Evolutionary conservation across 2,888 invertebrate species (phyloP).

Genomic region (Oegoconia quadripuncta): DNA sequence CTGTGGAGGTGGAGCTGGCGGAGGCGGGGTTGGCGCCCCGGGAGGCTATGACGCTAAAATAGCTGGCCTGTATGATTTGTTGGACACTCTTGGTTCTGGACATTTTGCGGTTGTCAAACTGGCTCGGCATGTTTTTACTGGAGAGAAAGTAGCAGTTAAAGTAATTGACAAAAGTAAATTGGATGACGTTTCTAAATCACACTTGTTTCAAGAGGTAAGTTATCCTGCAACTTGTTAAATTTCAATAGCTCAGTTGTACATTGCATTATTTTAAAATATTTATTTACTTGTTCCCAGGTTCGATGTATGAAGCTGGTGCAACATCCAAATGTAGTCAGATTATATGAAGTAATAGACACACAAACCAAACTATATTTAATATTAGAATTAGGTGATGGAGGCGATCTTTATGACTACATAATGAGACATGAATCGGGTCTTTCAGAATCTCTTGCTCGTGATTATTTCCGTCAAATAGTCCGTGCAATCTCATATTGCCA

Average conservation of each 20-base stretch:
- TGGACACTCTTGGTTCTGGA: slow-evolving; percentile 97
- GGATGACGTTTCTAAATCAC: slow-evolving; percentile 96
- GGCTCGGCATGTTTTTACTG: slow-evolving; percentile 98
- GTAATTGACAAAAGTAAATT: slow-evolving; percentile 99
- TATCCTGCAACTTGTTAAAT: neutral
- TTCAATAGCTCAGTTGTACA: neutral
- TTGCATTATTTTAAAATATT: neutral
- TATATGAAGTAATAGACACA: slow-evolving; percentile 99
- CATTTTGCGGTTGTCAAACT: slow-evolving; percentile 99
- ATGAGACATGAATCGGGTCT: slow-evolving; percentile 96
- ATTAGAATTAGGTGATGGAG: slow-evolving; percentile 98
- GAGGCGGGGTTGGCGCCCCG: slow-evolving; percentile 50
- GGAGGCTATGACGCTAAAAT: slow-evolving; percentile 90
- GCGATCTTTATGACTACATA: slow-evolving; percentile 99
- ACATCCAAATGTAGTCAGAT: slow-evolving; percentile 98
- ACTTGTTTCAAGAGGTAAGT: slow-evolving; percentile 96
- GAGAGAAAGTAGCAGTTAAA: slow-evolving; percentile 98
- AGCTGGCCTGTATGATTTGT: slow-evolving; percentile 97
- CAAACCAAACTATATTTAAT: slow-evolving; percentile 98
- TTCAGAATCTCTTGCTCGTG: slow-evolving; percentile 88
- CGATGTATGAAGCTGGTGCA: slow-evolving; percentile 99
- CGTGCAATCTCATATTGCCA: slow-evolving; percentile 99
- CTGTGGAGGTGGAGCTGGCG: slow-evolving; percentile 49
- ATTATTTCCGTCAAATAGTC: slow-evolving; percentile 98
- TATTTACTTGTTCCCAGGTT: slow-evolving; percentile 76